Percentiles rank a stretch among this genome's conserved stretches.
phyloP scores from a whole-genome alignment of 1,140 invertebrate species.

The Mamestra configurata region DNA sequence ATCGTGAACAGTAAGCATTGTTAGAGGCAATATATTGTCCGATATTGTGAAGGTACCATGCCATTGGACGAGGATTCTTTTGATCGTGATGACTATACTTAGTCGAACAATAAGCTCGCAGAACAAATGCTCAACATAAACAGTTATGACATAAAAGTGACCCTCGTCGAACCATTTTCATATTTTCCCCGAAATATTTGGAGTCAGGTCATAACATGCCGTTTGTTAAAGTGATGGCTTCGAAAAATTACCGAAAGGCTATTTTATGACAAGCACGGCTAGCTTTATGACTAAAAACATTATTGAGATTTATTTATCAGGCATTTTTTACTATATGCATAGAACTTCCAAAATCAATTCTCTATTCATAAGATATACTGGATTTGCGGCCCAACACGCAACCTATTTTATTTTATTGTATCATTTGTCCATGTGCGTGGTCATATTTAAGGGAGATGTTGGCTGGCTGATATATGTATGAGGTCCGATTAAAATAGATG shows the following conservation, averaged over 20 bases:
- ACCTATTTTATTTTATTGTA: too few relatives aligned
- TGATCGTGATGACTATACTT: background rate
- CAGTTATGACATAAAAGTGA: conserved; percentile 1
- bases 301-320: too few relatives aligned
- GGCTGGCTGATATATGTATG: too few relatives aligned
- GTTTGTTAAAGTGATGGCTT: background rate
- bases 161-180: conserved; percentile 22
- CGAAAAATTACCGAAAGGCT: background rate
- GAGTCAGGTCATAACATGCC: background rate
- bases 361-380: too few relatives aligned
- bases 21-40: background rate
- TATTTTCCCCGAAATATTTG: background rate
- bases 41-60: conserved; percentile 14
- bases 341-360: too few relatives aligned
- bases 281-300: too few relatives aligned
- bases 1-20: background rate
- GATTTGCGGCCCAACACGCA: too few relatives aligned
- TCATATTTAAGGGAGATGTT: too few relatives aligned
- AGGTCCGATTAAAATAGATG: too few relatives aligned
- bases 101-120: background rate
- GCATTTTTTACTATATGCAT: too few relatives aligned
- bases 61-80: background rate
- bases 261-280: too few relatives aligned
- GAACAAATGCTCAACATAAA: conserved; percentile 18
- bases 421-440: too few relatives aligned